Evolutionary conservation across 2,797 vertebrate genomes (phyloP).

Genomic region (Lophotriccus pileatus): DNA sequence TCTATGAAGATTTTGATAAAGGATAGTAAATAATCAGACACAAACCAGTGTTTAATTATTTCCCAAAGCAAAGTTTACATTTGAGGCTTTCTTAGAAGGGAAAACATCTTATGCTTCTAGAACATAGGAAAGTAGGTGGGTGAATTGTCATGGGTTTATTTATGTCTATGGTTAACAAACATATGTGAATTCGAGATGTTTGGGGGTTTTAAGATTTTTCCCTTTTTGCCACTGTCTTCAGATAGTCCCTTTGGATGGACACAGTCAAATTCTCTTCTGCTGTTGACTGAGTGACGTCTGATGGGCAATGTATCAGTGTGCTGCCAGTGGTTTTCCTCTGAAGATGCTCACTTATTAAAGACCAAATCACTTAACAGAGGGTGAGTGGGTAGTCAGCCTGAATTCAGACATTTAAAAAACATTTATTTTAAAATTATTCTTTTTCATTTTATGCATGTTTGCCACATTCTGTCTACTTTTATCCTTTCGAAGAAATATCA

Average conservation of each 20-base stretch:
- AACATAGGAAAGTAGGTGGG: slow-evolving; percentile 10
- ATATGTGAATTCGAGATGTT: not conserved
- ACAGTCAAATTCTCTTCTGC: not conserved
- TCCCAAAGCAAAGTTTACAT: not conserved
- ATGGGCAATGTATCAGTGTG: not conserved
- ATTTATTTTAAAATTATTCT: slow-evolving; percentile 10
- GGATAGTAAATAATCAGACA: not conserved
- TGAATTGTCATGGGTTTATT: slow-evolving; percentile 39
- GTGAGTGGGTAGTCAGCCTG: slow-evolving; percentile 59
- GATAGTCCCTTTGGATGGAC: not conserved
- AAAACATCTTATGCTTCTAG: not conserved
- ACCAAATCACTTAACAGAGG: slow-evolving; percentile 47
- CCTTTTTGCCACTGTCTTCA: not conserved
- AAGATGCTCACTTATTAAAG: slow-evolving; percentile 43
- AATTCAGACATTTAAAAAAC: slow-evolving; percentile 19
- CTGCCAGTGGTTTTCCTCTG: not conserved
- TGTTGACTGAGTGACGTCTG: not conserved
- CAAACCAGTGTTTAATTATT: not conserved
- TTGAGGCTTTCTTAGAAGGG: not conserved
- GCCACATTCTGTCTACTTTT: not conserved
- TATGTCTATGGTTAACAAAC: slow-evolving; percentile 31
- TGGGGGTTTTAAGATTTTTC: not conserved
- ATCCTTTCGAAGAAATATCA: not conserved
- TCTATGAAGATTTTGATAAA: not conserved
- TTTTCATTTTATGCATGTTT: slow-evolving; percentile 4